Conservation (phyloP, 2,797 vertebrate species). For the Hydrophis major region DNA sequence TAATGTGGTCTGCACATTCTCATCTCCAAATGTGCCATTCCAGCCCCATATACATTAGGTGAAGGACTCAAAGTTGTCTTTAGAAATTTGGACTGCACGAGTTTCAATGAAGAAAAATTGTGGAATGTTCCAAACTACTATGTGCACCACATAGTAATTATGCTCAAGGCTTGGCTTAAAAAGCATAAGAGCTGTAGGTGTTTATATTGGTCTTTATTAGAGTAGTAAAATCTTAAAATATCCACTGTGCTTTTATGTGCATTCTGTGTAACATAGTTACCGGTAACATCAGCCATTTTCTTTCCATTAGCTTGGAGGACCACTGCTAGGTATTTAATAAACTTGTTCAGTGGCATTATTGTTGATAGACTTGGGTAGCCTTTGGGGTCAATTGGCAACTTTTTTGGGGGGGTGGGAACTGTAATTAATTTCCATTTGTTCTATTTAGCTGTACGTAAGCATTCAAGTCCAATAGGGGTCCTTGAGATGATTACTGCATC, state of each 20-base stretch:
- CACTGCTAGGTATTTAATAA: background rate
- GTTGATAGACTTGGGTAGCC: background rate
- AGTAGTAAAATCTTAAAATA: background rate
- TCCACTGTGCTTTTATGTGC: background rate
- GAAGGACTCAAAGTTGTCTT: background rate
- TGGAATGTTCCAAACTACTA: background rate
- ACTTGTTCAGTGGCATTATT: background rate
- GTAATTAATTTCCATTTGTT: background rate
- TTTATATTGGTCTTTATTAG: background rate
- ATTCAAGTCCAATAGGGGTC: background rate
- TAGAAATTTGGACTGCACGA: background rate
- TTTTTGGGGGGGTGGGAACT: background rate
- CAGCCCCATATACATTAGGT: background rate
- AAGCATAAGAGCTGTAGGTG: background rate
- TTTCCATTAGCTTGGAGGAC: background rate
- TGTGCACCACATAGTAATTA: background rate
- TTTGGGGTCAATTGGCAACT: background rate
- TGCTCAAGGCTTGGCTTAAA: background rate
- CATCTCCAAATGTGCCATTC: background rate
- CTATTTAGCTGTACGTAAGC: background rate
- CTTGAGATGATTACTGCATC: background rate
- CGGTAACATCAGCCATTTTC: background rate
- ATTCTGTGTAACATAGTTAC: background rate
- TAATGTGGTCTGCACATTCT: background rate
- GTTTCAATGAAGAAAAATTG: background rate